Base-by-base conservation (phyloP, 2,888 invertebrate species). In the Eilema caniola region DNA sequence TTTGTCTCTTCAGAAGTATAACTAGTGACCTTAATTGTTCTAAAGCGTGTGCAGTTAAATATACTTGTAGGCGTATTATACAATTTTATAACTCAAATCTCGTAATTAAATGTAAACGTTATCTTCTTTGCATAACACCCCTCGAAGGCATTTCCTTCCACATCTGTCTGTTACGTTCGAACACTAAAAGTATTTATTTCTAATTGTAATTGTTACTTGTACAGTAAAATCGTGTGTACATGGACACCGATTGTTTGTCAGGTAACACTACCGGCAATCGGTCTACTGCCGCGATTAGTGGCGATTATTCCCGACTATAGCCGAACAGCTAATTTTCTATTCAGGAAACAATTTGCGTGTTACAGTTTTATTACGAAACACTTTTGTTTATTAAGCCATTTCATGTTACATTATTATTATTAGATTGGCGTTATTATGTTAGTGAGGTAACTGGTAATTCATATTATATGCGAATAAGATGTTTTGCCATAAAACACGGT, bases 311-410 rank as follows among this genome's bases (percentile, higher is more conserved):
- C 72, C 74, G 80, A 83, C 81, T 85, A 14, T 66, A 59, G 62
- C 37, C 60, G 61, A 74, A n/a, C 53, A 28, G 24, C 47, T 47
- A 77, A 82, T 81, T 81, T 82, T 68, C 72, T 74, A 70, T 79
- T 79, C 77, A 83, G 81, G 81, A 80, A 81, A 72, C 74, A 69
- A 76, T 75, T 74, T 71, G 57, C 72, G 67, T 79, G 81, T 82
- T 86, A 86, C 83, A 79, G 73, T 83, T 84, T 78, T 65, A 72
- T 84, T 82, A 78, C 70, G 78, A 66, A 82, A 85, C 62, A 71
- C 71, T 79, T 80, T 81, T 78, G 79, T 86, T 84, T 83, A 83
- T 83, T 83, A 82, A 84, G 81, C 77, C 61, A 83, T 83, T 83
- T 81, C 72, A 78, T 69, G 65, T 69, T 62, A 76, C 64, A 70